These are phyloP conservation scores for Druceiella hillmani DNA, from an alignment of 2,888 invertebrate species.

Conservation along the genomic window DNA sequence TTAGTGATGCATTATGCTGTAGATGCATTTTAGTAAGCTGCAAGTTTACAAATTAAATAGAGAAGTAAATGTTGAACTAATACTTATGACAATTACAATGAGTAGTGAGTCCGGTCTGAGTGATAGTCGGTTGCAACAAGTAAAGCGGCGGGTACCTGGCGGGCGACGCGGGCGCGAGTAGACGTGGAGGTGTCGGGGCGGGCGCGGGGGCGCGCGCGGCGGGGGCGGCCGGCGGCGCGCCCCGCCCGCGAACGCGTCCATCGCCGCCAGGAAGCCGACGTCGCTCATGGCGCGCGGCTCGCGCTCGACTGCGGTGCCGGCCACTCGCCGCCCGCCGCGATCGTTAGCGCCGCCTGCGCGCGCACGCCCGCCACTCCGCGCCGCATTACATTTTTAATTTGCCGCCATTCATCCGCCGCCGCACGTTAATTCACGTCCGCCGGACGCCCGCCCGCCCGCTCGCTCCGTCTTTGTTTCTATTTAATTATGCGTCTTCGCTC, in stretches of 20 bases:
- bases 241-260: constrained; percentile 52
- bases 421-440: no score
- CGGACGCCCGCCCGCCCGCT: no score
- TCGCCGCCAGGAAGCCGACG: constrained; percentile 52
- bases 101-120: no score
- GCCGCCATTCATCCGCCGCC: constrained; percentile 44
- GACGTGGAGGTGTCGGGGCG: constrained; percentile 45
- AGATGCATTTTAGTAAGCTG: no score
- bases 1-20: no score
- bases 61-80: no score
- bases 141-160: no score
- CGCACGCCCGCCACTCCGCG: constrained; percentile 40
- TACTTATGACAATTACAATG: no score
- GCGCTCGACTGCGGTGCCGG: constrained; percentile 49
- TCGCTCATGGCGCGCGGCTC: constrained; percentile 48
- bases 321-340: constrained; percentile 37
- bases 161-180: constrained; percentile 50
- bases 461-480: no score
- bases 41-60: no score
- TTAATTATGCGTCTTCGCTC: no score
- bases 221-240: constrained; percentile 33
- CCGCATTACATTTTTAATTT: constrained; percentile 53
- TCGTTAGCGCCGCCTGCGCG: constrained; percentile 34
- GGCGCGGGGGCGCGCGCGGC: constrained; percentile 35
- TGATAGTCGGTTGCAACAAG: no score